These are phyloP conservation scores for Chelon auratus DNA, from an alignment of 2,797 vertebrate genomes.

Conservation along the genomic window DNA sequence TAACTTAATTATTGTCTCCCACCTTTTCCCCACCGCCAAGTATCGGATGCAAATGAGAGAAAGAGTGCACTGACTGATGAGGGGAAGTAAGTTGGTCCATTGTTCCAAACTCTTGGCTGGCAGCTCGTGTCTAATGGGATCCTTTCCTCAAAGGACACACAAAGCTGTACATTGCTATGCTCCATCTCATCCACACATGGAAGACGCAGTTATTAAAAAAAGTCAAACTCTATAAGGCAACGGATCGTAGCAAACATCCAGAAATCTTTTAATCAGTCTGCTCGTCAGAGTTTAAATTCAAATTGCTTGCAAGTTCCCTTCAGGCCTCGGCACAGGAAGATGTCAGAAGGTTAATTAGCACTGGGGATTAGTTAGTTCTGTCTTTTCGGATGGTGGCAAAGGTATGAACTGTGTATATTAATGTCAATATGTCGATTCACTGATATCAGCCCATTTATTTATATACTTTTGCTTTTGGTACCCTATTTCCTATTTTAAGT, in stretches of 20 bases:
- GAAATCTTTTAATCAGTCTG: constrained; percentile 48
- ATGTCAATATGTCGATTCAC: constrained; percentile 10
- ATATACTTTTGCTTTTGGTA: constrained; percentile 13
- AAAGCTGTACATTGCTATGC: constrained; percentile 25
- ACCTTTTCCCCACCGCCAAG: constrained; percentile 29
- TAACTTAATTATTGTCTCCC: constrained; percentile 45
- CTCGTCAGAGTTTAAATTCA: constrained; percentile 35
- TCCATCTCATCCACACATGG: constrained; percentile 32
- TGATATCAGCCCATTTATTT: not conserved
- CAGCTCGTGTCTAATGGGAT: constrained; percentile 29
- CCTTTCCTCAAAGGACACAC: constrained; percentile 7
- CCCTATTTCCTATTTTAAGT: not conserved
- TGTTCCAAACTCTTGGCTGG: constrained; percentile 32
- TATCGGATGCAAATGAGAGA: constrained; percentile 61
- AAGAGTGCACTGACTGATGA: constrained; percentile 44
- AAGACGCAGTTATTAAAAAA: constrained; percentile 26
- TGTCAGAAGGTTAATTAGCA: constrained; percentile 64
- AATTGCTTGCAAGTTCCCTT: constrained; percentile 37
- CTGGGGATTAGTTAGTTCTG: constrained; percentile 40
- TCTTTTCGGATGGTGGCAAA: not conserved
- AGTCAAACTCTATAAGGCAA: constrained; percentile 34
- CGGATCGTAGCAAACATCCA: constrained; percentile 38
- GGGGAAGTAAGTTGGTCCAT: constrained; percentile 43
- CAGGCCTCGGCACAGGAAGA: constrained; percentile 23
- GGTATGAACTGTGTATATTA: constrained; percentile 8